A percentile compares a stretch with the other conserved stretches of the same genome.
Conservation (phyloP, 2,888 invertebrate species). For the Gymnoscelis rufifasciata region DNA sequence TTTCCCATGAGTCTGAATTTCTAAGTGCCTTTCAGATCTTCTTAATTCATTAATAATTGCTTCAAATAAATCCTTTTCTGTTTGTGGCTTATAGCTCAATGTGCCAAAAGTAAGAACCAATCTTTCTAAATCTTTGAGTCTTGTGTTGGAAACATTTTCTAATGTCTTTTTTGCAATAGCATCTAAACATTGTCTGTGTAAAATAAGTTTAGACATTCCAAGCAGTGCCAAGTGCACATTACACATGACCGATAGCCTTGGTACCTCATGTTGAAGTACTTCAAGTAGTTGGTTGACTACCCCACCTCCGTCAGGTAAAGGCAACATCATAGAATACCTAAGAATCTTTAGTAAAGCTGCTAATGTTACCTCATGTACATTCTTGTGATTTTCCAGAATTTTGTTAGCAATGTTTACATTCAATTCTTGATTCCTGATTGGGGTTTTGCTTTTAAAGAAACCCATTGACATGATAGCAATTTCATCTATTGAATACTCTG, state of each 20-base stretch:
- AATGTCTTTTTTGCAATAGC: conserved; percentile 74
- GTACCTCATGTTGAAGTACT: conserved; percentile 72
- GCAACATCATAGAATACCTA: conserved; percentile 76
- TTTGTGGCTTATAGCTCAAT: conserved; percentile 78
- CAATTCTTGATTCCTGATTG: conserved; percentile 73
- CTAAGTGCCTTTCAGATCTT: conserved; percentile 69
- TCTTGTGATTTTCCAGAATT: conserved; percentile 68
- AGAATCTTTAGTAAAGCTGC: conserved; percentile 82
- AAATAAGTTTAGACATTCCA: conserved; percentile 70
- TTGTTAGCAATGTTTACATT: conserved; percentile 71
- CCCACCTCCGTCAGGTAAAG: conserved; percentile 52
- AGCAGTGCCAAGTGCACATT: conserved; percentile 83
- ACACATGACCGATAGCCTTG: conserved; percentile 79
- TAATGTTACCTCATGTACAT: conserved; percentile 82
- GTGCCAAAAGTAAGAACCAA: conserved; percentile 80
- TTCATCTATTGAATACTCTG: conserved; percentile 81
- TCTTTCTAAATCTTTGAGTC: conserved; percentile 88
- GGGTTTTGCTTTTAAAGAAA: conserved; percentile 87
- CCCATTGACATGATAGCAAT: conserved; percentile 85
- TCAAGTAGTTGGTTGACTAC: conserved; percentile 72
- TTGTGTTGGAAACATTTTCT: conserved; percentile 60
- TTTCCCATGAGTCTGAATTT: conserved; percentile 79
- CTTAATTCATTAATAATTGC: conserved; percentile 72
- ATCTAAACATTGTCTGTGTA: conserved; percentile 55
- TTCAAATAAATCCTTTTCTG: conserved; percentile 52